Evolutionary conservation across 2,113 vertebrate genomes (phyloP), one percentile per base, ranked within the genome.

Genomic region (Paramormyrops kingsleyae): DNA sequence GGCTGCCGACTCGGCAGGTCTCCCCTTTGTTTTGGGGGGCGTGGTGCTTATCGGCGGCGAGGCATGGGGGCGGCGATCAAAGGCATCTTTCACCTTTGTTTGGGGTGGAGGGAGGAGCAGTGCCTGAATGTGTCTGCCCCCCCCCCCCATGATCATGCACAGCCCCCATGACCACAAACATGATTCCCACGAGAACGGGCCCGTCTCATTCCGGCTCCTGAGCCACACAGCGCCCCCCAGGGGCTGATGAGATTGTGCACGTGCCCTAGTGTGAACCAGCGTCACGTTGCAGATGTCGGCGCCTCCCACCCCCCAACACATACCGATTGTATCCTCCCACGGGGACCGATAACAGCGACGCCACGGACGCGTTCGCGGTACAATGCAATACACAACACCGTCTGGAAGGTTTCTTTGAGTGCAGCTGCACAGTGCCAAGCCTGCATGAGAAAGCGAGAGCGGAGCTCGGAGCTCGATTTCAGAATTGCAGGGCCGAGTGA

Each of bases 41-140:
- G 9, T 31, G 59, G 35, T 66, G 52, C 87, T 88, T 66, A 66
- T 88, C 87, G 59, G 74, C 2, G 1, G 13, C 4, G 9, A 46
- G 87, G 56, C 5, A 66, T 66, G 9, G 27, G 35, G 56, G 39
- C 21, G 59, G 35, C 31, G 42, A 59, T 35, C 35, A 88, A 88
- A 53, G 87, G 47, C 35, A 17, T 66, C 86, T 62, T 66, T 66
- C 53, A 46, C 53, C 53, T 59, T 88, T 88, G 56, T 88, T 66
- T 56, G n/a, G 17, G 86, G 35, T 24, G 87, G 7, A 39, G 10
- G 52, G 27, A 42, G 15, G 12, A 21, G 35, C 86, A 39, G 86
- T 17, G 8, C 10, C 52, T 19, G 15, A 9, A 42, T 27, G 47
- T 86, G 46, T 86, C 44, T 86, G 84, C 47, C 83, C 83, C n/a